Base-by-base conservation (phyloP, 2,888 invertebrate genomes). In the Bugulina stolonifera region DNA sequence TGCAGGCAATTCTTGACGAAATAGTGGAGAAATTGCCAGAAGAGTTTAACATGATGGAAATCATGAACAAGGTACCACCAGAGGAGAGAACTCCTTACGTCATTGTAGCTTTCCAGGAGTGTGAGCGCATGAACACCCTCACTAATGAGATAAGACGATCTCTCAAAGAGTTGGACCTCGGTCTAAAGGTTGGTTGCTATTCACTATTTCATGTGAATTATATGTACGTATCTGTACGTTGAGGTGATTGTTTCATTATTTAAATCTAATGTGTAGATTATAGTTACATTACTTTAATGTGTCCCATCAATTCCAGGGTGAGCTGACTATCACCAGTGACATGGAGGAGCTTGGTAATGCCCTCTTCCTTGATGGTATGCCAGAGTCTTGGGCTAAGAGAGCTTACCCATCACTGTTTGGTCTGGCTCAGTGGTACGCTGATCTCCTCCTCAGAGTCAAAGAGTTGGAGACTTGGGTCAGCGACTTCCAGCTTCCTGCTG, bases 1-100 rank as follows among this genome's bases (percentile, higher is more conserved):
- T 27, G 64, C 96, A 96, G 81, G 92, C 92, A 86, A 91, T 94
- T 82, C 87, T 97, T 54, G 97, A 97, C 82, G 96, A 97, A 84
- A 93, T 97, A 80, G 86, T 94, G 81, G 96, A 97, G 83, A 95
- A 94, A 83, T 86, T 97, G 22, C 95, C 96, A 0, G 95, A 95
- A 81, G 94, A 95, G 81, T 97, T 97, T 81, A 94, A 94, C 82
- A 94, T 97, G 93, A 83, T 88, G 0, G 97, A 97, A 83, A 92
- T 97, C 75, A 93, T 93, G 91, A 93, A 91, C 1, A 94, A 95
- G 84, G 82, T 84, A 3, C 81, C 83, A 3, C 93, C 93, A 1
- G 96, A 97, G 83, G 96, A 97, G 81, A 88, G 95, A 72, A 95
- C 95, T 0, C 97, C 97, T 0, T 97, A 95, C 81, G 94, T 96